phyloP scores from a whole-genome alignment of 2,113 vertebrate genomes.

The Oreochromis niloticus region DNA sequence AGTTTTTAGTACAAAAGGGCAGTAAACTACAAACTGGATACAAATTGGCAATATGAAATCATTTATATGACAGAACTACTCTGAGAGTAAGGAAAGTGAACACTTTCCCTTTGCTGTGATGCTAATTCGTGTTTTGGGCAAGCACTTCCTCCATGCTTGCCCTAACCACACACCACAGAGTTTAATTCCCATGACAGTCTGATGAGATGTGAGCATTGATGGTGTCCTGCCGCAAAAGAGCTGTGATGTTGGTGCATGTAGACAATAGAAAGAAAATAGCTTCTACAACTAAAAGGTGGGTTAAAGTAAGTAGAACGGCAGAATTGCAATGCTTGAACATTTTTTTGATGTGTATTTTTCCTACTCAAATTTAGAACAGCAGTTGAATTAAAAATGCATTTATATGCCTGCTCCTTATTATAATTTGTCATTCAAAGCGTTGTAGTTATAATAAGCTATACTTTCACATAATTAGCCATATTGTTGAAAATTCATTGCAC shows the following conservation, averaged over 20 bases:
- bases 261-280: neutral
- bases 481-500: neutral
- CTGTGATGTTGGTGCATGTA: neutral
- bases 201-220: neutral
- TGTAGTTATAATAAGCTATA: neutral
- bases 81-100: neutral
- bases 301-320: neutral
- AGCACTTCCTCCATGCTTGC: neutral
- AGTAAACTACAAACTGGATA: neutral
- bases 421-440: fast-evolving
- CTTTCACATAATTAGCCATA: neutral
- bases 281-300: neutral
- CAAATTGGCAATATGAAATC: neutral
- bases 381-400: neutral
- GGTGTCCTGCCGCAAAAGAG: neutral
- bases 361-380: neutral
- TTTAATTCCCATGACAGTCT: neutral
- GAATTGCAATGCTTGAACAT: neutral
- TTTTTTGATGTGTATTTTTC: neutral
- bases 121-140: neutral
- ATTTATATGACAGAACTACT: neutral
- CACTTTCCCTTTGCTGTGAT: neutral
- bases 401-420: neutral
- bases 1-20: neutral
- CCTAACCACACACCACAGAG: neutral